Evolutionary conservation across 2,888 invertebrate species (phyloP).

Genomic region (Harpalus rufipes): DNA sequence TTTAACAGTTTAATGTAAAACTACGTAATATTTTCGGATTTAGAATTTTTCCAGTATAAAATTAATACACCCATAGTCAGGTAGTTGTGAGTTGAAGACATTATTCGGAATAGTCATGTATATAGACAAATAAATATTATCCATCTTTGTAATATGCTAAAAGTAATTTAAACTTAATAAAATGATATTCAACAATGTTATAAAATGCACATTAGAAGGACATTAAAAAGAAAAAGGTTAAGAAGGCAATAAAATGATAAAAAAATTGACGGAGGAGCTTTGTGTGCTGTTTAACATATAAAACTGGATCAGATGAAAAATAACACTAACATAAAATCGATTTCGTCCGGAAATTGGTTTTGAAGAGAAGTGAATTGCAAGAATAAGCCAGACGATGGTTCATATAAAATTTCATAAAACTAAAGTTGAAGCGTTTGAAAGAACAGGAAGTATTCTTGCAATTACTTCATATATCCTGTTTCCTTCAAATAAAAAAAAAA

Average conservation of each 20-base stretch:
- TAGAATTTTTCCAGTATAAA: too few relatives aligned
- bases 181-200: neutral
- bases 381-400: constrained; percentile 27
- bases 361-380: constrained; percentile 46
- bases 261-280: neutral
- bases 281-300: constrained; percentile 38
- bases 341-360: constrained; percentile 34
- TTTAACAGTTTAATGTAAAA: too few relatives aligned
- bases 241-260: constrained; percentile 16
- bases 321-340: constrained; percentile 44
- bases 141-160: neutral
- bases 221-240: constrained; percentile 7
- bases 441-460: constrained; percentile 45
- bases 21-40: too few relatives aligned
- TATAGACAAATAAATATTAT: neutral
- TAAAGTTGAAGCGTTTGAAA: constrained; percentile 48
- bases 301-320: constrained; percentile 27
- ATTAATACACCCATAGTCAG: too few relatives aligned
- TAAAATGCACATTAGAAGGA: neutral
- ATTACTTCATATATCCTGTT: constrained; percentile 59
- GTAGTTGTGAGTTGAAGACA: neutral
- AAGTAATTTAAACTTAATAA: neutral
- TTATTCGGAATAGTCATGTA: neutral
- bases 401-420: constrained; percentile 50
- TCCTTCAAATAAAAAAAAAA: constrained; percentile 49